Base-by-base conservation (phyloP, 1,140 invertebrate genomes). In the Pachypeltis micranthus region DNA sequence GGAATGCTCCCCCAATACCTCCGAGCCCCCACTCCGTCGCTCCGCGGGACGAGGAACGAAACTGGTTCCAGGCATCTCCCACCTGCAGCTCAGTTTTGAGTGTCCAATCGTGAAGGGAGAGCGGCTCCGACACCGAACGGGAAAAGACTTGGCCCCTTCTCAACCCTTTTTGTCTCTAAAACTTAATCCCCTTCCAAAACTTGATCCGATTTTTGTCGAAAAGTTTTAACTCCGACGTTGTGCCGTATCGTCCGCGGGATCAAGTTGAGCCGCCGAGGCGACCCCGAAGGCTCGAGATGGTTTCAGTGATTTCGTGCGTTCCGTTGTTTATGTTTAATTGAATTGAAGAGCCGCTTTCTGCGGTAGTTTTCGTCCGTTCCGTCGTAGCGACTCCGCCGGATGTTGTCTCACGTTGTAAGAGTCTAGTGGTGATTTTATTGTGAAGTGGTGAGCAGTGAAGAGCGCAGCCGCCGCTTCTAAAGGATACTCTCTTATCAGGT, bases 401-500 rank as follows among this genome's bases (percentile, higher is more conserved):
- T n/a, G n/a, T n/a, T n/a, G n/a, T n/a, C n/a, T n/a, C n/a, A n/a
- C n/a, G n/a, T n/a, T 51, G 47, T 4, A 51, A 51, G 47, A 10
- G 23, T 16, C 47, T 16, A 51, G 47, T 51, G 31, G 31, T 39
- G 47, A 51, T 51, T 16, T 21, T 51, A n/a, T 51, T 51, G 47
- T 51, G 47, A 51, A 51, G 47, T 51, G 47, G 47, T 51, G 19
- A 51, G 23, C 47, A 51, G n/a, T n/a, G n/a, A n/a, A n/a, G 21
- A 51, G 23, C 47, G 10, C 47, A 10, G 47, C 23, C 10, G 47
- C 47, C 21, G 47, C 23, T 51, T 51, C n/a, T 16, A 51, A 51
- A 51, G 47, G 47, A 51, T 51, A 51, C 47, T 51, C 47, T 51
- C 47, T 51, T 51, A 51, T 51, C 47, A 51, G 47, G 47, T 51